These are phyloP conservation scores for Cochlearius cochlearius DNA, from an alignment of 2,113 vertebrate species.

Conservation along the genomic window DNA sequence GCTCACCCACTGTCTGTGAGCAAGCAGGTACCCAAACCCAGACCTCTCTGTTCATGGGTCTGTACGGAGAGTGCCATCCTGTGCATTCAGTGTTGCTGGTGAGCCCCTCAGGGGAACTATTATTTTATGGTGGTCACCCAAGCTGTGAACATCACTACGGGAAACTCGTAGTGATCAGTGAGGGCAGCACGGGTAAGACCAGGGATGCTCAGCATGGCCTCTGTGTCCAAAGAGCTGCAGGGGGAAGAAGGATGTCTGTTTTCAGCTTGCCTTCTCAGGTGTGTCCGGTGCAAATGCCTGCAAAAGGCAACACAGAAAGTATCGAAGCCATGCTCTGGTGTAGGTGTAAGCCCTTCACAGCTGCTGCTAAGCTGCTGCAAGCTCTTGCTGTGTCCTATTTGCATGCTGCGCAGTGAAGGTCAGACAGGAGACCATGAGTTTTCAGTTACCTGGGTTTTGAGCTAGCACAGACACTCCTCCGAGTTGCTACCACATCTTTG, in stretches of 20 bases:
- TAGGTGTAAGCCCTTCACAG: neutral
- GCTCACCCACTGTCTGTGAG: neutral
- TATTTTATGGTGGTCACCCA: neutral
- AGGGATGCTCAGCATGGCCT: rapidly evolving
- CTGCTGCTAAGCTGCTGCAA: neutral
- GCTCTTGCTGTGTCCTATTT: neutral
- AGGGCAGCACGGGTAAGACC: neutral
- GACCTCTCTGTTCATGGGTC: neutral
- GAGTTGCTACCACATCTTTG: neutral
- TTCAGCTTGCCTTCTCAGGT: neutral
- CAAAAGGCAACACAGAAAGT: neutral
- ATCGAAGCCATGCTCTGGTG: neutral
- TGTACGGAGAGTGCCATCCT: rapidly evolving
- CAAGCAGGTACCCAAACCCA: neutral
- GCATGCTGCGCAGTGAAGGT: neutral
- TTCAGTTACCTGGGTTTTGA: neutral
- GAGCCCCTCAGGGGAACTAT: neutral
- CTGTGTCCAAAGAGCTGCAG: rapidly evolving
- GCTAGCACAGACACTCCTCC: neutral
- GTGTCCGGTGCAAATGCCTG: neutral
- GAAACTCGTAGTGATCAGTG: neutral
- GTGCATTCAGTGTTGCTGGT: neutral
- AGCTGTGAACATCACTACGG: neutral
- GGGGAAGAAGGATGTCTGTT: neutral
- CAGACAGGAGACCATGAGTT: neutral